Percentiles rank a stretch among this genome's conserved stretches.
Conservation (phyloP, 2,797 vertebrate species). For the Tenualosa thibaudeaui region DNA sequence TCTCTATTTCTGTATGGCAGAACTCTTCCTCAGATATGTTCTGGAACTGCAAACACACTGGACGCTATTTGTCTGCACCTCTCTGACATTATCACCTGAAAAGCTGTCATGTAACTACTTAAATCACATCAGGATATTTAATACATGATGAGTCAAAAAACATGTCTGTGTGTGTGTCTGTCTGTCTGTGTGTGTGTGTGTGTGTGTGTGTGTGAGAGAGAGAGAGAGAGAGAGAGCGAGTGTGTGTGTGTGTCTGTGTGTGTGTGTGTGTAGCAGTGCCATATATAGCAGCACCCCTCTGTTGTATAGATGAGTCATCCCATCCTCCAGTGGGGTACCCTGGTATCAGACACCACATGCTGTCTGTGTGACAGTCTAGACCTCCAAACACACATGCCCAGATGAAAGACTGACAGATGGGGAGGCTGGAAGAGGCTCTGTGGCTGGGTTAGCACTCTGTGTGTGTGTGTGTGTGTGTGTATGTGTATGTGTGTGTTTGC, state of each 20-base stretch:
- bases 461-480: not conserved
- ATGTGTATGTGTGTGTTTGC: too few relatives aligned
- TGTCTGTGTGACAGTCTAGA: not conserved
- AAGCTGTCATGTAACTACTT: too few relatives aligned
- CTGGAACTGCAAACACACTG: too few relatives aligned
- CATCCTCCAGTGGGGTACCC: not conserved
- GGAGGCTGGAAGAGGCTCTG: not conserved
- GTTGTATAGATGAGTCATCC: not conserved
- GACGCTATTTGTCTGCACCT: too few relatives aligned
- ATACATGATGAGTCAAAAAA: not conserved
- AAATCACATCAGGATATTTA: not conserved
- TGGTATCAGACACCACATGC: not conserved
- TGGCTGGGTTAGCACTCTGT: not conserved
- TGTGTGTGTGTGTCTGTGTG: constrained; percentile 8
- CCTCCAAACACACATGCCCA: not conserved
- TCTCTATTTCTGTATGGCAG: too few relatives aligned
- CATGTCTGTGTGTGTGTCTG: constrained; percentile 10
- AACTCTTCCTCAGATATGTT: too few relatives aligned
- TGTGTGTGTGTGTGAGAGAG: not conserved
- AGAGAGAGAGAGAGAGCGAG: too few relatives aligned
- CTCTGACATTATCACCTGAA: too few relatives aligned
- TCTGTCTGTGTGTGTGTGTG: not conserved
- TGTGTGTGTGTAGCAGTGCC: not conserved
- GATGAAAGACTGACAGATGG: not conserved
- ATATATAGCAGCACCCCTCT: constrained; percentile 2